Evolutionary conservation across 2,113 vertebrate genomes (phyloP), one percentile per base, ranked within the genome.

Genomic region (Genyomyrus donnyi): DNA sequence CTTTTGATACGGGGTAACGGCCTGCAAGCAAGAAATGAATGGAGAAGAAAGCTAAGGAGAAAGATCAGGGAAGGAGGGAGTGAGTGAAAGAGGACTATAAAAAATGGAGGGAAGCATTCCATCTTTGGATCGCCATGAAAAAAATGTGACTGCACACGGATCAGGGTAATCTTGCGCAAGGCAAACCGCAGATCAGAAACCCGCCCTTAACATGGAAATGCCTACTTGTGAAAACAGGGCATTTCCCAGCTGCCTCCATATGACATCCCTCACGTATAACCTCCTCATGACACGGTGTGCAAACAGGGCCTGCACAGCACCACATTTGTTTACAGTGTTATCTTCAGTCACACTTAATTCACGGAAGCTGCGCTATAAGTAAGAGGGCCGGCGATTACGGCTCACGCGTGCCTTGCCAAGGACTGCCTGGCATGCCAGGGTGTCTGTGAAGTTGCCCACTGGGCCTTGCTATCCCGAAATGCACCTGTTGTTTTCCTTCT

Each of bases 21-120:
- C 91, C 91, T 92, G 89, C 46, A 87, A 92, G 80, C 24, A 56
- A 87, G 50, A 87, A 56, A 35, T 27, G 17, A 10, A 56, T 17
- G 31, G 53, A 35, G 88, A 74, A 49, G 88, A 70, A 49, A 89
- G 90, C 48, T 39, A 31, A 58, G 42, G n/a, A 9, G 17, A 46
- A 50, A 39, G 19, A 52, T 49, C 17, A 88, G 15, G n/a, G 74
- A 24, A 45, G 8, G 31, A 24, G 21, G 49, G 15, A 83, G 35
- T 56, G 39, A 56, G 70, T 52, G 35, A 42, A 24, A 1, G 4
- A 46, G 11, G 35, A 66, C 1, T 13, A 31, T 70, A 7, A n/a
- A n/a, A 11, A 45, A 15, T 39, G 13, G 15, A 80, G 35, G 56
- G n/a, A 46, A 42, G 7, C 35, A 11, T 62, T 9, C 35, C 35